Conservation (phyloP, 2,888 invertebrate species). For the Trilocha varians region DNA sequence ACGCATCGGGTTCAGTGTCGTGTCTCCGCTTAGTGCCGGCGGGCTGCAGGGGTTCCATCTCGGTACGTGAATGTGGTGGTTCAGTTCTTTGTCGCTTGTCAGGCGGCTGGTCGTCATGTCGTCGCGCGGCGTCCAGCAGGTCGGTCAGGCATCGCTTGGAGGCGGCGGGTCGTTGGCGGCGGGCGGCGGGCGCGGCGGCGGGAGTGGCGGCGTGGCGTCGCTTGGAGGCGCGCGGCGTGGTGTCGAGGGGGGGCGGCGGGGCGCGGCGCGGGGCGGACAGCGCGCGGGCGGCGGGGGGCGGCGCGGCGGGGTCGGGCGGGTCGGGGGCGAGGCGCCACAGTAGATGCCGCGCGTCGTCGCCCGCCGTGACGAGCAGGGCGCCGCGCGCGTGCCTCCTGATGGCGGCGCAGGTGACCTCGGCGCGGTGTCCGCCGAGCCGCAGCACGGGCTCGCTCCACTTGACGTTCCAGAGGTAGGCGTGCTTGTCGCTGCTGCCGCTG, state of each 20-base stretch:
- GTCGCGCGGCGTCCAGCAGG: slow-evolving; percentile 41
- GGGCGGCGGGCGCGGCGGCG: slow-evolving; percentile 24
- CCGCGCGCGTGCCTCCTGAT: slow-evolving; percentile 77
- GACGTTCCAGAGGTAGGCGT: slow-evolving; percentile 90
- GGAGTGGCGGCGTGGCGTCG: slow-evolving; percentile 32
- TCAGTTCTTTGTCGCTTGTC: slow-evolving; percentile 36
- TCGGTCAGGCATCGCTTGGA: slow-evolving; percentile 55
- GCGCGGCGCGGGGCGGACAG: slow-evolving; percentile 27
- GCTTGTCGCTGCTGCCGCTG: slow-evolving; percentile 91
- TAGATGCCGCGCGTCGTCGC: slow-evolving; percentile 86
- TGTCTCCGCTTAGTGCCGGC: slow-evolving; percentile 37
- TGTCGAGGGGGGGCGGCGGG: slow-evolving; percentile 37
- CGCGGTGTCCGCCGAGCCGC: slow-evolving; percentile 81
- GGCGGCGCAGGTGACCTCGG: slow-evolving; percentile 90
- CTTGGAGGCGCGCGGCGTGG: slow-evolving; percentile 66
- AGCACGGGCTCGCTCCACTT: slow-evolving; percentile 77
- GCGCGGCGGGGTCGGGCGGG: slow-evolving; percentile 32
- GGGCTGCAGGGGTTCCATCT: slow-evolving; percentile 22
- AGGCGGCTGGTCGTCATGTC: slow-evolving; percentile 27
- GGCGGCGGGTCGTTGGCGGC: slow-evolving; percentile 23
- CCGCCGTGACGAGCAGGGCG: slow-evolving; percentile 82
- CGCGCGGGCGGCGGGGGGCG: slow-evolving; percentile 48
- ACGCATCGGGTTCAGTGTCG: slow-evolving; percentile 28
- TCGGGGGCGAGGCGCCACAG: slow-evolving; percentile 81
- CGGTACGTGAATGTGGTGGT: slow-evolving; percentile 9